Percentiles rank a stretch among this genome's conserved stretches.
phyloP scores from a whole-genome alignment of 1,140 invertebrate genomes.

The Odontomachus brunneus region DNA sequence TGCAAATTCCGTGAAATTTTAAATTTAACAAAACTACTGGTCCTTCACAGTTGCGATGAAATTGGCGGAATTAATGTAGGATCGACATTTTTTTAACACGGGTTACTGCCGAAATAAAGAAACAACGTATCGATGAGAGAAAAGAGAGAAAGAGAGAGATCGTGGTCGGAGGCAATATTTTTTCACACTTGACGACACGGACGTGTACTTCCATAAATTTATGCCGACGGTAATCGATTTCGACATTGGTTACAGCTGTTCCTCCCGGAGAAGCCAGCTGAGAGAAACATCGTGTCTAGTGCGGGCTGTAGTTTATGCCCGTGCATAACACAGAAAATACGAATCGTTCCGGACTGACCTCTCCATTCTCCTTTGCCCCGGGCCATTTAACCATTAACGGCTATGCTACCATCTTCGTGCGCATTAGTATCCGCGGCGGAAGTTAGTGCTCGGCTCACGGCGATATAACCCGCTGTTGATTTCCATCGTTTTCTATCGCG shows the following conservation, averaged over 20 bases:
- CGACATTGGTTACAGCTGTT: slow-evolving; percentile 79
- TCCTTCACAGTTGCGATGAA: too few species aligned
- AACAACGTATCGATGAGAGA: background rate
- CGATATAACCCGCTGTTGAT: slow-evolving; percentile 35
- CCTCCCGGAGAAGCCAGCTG: slow-evolving; percentile 60
- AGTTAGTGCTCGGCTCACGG: slow-evolving; percentile 64
- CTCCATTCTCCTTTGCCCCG: slow-evolving; percentile 12
- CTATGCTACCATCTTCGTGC: slow-evolving; percentile 63
- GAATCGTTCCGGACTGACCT: slow-evolving; percentile 49
- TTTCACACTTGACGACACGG: slow-evolving; percentile 3
- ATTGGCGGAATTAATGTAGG: too few species aligned
- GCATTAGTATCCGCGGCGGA: slow-evolving; percentile 71
- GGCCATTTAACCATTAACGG: slow-evolving; percentile 50
- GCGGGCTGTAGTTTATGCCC: slow-evolving; percentile 76
- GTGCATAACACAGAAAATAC: slow-evolving; percentile 81
- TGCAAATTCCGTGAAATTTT: too few species aligned
- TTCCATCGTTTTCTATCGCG: slow-evolving; percentile 26
- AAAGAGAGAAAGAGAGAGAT: slow-evolving; percentile 1
- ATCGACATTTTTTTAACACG: background rate
- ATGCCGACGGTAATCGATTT: slow-evolving; percentile 57
- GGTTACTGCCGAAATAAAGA: background rate
- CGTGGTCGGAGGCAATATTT: slow-evolving; percentile 27
- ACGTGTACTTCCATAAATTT: slow-evolving; percentile 46
- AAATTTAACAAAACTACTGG: too few species aligned
- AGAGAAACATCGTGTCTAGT: slow-evolving; percentile 66